A percentile compares a stretch with the other conserved stretches of the same genome.
Conservation (phyloP, 2,888 invertebrate genomes). For the Lepeophtheirus nordmannii region DNA sequence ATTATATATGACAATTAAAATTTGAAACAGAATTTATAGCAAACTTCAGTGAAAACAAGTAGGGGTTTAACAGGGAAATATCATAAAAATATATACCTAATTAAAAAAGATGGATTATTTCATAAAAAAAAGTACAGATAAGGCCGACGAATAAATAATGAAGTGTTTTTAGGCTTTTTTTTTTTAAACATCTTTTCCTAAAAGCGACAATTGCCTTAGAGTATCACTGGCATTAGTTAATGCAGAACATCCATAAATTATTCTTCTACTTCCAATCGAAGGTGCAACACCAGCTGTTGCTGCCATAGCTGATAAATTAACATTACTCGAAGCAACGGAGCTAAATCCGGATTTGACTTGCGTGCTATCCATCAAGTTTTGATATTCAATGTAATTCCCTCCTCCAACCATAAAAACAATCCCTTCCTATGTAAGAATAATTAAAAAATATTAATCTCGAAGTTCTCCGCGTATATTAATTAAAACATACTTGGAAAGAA, state of each 20-base stretch:
- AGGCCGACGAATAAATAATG: too few species aligned
- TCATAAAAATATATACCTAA: background rate
- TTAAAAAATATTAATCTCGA: background rate
- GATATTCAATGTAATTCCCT: constrained; percentile 98
- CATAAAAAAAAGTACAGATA: too few species aligned
- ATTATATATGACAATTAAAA: background rate
- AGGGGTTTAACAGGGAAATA: background rate
- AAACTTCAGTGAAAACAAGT: background rate
- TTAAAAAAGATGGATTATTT: too few species aligned
- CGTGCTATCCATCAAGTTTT: constrained; percentile 87
- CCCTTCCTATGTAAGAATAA: constrained; percentile 49
- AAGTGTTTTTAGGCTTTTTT: too few species aligned
- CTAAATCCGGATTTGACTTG: constrained; percentile 38
- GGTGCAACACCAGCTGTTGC: constrained; percentile 25
- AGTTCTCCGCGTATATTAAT: background rate
- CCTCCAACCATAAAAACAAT: constrained; percentile 81
- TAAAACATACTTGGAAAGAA: constrained; percentile 13
- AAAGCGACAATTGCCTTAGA: constrained; percentile 46
- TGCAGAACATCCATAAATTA: constrained; percentile 89
- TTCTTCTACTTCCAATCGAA: constrained; percentile 44
- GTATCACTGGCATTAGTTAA: constrained; percentile 86
- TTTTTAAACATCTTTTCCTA: too few species aligned
- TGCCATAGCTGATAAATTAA: background rate
- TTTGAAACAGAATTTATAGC: background rate
- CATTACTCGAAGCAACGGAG: constrained; percentile 32